Base-by-base conservation (phyloP, 1,140 invertebrate species). In the Papilio polyxenes region DNA sequence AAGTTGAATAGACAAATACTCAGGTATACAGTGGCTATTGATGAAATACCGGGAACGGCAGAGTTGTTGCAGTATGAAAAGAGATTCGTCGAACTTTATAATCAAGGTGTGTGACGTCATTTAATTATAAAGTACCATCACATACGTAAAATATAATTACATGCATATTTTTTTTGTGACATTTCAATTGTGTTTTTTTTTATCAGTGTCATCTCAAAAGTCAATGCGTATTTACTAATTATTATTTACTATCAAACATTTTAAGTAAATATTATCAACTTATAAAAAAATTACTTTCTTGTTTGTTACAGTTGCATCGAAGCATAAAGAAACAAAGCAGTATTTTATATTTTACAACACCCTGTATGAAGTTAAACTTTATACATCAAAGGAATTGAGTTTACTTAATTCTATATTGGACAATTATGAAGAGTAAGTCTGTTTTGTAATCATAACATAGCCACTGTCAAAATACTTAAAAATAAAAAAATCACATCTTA, bases 261-360 rank as follows among this genome's bases (percentile, higher is more conserved):
- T 31, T 31, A 31, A 31, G 23, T 31, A 31, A 0, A 31, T 31
- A 31, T 31, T 31, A 31, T 31, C 23, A 31, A 31, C 23, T 31
- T 31, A 53, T 6, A 17, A 53, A 7, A 80, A 74, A 23, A 37
- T 49, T 83, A 83, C 6, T 5, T 40, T 69, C 75, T 86, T 86
- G 87, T 85, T 88, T 81, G 9, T 96, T 96, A 81, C 92, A 99
- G 98, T 99, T 91, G 97, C 98, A 82, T 97, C 97, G 44, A 99
- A 98, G 88, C 98, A 99, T 89, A 97, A 97, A 90, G 98, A 99
- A 95, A 99, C 98, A 0, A 99, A 99, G 92, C 98, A 99, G 95
- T 99, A 98, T 95, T 99, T 98, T 90, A 99, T 98, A 48, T 95
- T 99, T 79, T 99, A 99, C 92, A 99, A 99, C 94, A 98, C 98